Evolutionary conservation across 2,797 vertebrate species (phyloP).

Genomic region (Austrolebias charrua): DNA sequence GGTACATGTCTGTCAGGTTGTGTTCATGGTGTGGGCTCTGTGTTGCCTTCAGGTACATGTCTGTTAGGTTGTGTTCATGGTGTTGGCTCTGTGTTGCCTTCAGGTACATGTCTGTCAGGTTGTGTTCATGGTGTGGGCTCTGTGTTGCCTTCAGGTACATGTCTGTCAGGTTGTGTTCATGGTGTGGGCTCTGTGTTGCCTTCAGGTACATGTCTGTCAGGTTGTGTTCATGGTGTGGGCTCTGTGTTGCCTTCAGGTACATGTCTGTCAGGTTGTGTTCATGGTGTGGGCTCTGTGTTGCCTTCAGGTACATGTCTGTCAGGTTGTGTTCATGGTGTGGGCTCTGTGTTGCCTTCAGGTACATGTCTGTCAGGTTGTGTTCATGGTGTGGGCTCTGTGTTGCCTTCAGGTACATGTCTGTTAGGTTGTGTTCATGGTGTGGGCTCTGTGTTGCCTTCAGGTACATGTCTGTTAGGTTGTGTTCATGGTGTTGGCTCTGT

Average conservation of each 20-base stretch:
- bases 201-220: slow-evolving; percentile 80
- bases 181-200: slow-evolving; percentile 1
- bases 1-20: slow-evolving; percentile 78
- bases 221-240: neutral
- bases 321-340: too few relatives aligned
- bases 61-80: too few relatives aligned
- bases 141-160: slow-evolving; percentile 76
- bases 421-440: too few relatives aligned
- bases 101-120: slow-evolving; percentile 79
- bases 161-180: slow-evolving; percentile 44
- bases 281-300: slow-evolving; percentile 4
- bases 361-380: slow-evolving; percentile 70
- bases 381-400: neutral
- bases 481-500: neutral
- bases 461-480: slow-evolving; percentile 76
- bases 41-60: slow-evolving; percentile 81
- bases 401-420: slow-evolving; percentile 82
- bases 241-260: slow-evolving; percentile 74
- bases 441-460: slow-evolving; percentile 45
- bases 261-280: slow-evolving; percentile 56
- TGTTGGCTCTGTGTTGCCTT: slow-evolving; percentile 22
- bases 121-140: neutral
- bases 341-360: slow-evolving; percentile 64
- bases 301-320: slow-evolving; percentile 81
- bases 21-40: neutral